These are phyloP conservation scores for Oreochromis niloticus DNA, from an alignment of 2,113 vertebrate species.

Conservation along the genomic window DNA sequence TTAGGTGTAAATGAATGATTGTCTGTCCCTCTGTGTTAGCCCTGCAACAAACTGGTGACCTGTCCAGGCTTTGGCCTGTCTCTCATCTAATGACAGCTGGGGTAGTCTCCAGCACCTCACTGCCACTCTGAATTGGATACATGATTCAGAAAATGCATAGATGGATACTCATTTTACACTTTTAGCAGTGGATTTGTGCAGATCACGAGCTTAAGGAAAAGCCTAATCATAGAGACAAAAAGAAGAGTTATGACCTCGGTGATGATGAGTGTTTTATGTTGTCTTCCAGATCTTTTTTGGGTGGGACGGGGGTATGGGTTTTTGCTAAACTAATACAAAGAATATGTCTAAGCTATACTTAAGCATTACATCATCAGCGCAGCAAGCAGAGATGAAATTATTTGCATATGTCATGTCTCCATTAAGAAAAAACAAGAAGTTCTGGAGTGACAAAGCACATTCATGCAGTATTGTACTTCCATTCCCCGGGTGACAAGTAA, in stretches of 20 bases:
- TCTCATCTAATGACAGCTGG: not conserved
- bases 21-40: not conserved
- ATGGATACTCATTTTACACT: not conserved
- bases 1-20: not conserved
- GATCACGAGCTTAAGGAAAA: not conserved
- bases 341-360: not conserved
- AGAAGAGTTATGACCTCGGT: not conserved
- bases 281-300: not conserved
- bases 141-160: not conserved
- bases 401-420: not conserved
- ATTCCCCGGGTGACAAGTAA: constrained; percentile 17
- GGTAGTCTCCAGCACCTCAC: not conserved
- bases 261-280: not conserved
- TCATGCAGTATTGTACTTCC: not conserved
- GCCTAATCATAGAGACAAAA: not conserved
- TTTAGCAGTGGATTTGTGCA: not conserved
- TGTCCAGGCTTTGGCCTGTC: not conserved
- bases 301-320: not conserved
- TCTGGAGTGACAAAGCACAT: not conserved
- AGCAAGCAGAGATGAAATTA: not conserved
- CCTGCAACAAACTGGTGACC: not conserved
- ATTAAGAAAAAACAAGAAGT: not conserved
- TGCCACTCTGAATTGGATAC: not conserved
- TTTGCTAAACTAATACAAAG: not conserved
- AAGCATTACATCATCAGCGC: not conserved